These are phyloP conservation scores for Cossypha caffra DNA, from an alignment of 2,797 vertebrate species.

Conservation along the genomic window DNA sequence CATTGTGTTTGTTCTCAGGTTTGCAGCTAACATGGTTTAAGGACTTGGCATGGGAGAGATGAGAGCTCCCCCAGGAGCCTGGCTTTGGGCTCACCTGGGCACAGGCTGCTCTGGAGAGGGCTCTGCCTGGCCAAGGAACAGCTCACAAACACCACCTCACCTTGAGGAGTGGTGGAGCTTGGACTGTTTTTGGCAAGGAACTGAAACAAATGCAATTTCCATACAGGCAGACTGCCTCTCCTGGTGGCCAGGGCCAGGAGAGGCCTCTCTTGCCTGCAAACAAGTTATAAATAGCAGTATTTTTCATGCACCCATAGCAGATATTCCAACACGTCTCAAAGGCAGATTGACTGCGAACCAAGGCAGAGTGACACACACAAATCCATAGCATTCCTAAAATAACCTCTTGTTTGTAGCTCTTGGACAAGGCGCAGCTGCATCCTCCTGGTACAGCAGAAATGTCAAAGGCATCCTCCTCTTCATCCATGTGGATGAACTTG, in stretches of 20 bases:
- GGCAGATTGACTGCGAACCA: not conserved
- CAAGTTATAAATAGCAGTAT: slow-evolving; percentile 11
- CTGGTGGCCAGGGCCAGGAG: not conserved
- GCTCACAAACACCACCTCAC: not conserved
- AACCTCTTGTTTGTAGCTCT: slow-evolving; percentile 16
- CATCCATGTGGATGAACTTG: slow-evolving; percentile 14
- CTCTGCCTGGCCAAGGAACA: not conserved
- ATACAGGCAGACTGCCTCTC: not conserved
- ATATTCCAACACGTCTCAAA: not conserved
- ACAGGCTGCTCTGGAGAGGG: not conserved
- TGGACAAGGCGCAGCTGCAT: not conserved
- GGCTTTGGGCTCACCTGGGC: not conserved
- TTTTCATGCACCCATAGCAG: not conserved
- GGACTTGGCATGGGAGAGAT: not conserved
- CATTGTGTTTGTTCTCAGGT: not conserved
- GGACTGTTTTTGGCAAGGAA: not conserved
- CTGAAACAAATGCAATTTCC: rapidly evolving
- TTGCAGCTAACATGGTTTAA: not conserved
- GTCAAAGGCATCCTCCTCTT: slow-evolving; percentile 65
- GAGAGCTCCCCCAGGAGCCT: slow-evolving; percentile 11
- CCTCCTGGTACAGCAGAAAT: not conserved
- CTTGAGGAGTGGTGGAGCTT: not conserved
- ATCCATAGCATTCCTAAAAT: slow-evolving; percentile 32
- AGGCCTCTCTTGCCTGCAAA: not conserved
- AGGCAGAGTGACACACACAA: not conserved